Conservation (phyloP, 2,113 vertebrate species). For the Ameiurus melas region DNA sequence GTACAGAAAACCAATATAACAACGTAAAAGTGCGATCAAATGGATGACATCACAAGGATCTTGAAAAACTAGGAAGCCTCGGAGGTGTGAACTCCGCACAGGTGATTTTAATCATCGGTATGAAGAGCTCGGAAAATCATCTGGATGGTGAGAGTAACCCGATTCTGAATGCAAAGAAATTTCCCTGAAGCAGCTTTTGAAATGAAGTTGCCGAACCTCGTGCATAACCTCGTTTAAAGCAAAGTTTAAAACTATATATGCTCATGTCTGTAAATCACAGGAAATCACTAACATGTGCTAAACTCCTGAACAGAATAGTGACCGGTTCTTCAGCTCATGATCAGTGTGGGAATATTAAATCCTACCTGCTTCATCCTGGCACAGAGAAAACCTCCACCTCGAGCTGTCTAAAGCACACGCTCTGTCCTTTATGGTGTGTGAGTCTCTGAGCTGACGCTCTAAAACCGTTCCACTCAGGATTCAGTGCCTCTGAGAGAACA, state of each 20-base stretch:
- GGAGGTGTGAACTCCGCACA: not conserved
- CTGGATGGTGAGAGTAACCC: not conserved
- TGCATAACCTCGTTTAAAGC: not conserved
- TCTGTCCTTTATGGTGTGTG: not conserved
- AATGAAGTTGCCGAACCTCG: not conserved
- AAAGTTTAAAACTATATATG: not conserved
- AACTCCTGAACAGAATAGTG: not conserved
- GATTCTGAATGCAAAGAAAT: not conserved
- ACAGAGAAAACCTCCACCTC: not conserved
- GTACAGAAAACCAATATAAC: not conserved
- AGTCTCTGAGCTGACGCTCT: constrained; percentile 13
- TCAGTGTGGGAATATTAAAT: not conserved
- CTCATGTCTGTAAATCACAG: not conserved
- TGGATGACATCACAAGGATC: not conserved
- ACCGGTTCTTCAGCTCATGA: not conserved
- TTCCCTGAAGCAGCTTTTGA: not conserved
- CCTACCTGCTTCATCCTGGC: constrained; percentile 29
- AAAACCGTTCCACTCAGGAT: not conserved
- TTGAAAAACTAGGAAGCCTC: too few relatives aligned
- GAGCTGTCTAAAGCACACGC: not conserved
- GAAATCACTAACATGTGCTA: not conserved
- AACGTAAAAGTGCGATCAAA: not conserved
- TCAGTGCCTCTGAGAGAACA: not conserved
- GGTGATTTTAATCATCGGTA: not conserved
- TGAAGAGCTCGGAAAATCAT: not conserved